Percentiles rank a stretch among this genome's conserved stretches.
These are phyloP conservation scores for Spodoptera picta DNA, from an alignment of 2,888 invertebrate species.

Conservation along the genomic window DNA sequence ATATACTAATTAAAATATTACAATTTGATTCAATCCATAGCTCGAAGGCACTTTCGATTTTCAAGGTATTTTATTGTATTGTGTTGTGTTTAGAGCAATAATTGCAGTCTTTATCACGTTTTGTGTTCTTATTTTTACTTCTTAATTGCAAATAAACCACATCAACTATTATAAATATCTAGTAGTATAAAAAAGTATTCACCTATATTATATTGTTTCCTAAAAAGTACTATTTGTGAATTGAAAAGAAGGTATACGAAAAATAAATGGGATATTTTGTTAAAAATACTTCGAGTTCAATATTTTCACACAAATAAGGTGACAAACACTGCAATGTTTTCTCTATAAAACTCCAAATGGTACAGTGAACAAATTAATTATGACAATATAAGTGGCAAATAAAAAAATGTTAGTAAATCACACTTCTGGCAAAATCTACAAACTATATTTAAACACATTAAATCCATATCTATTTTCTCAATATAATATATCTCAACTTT, in stretches of 20 bases:
- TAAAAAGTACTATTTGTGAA: too few species aligned
- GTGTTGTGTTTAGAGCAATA: slow-evolving; percentile 21
- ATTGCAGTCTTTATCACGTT: slow-evolving; percentile 34
- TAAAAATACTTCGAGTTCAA: too few species aligned
- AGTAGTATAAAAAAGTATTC: too few species aligned
- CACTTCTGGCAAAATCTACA: slow-evolving; percentile 79
- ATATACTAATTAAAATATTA: slow-evolving; percentile 14
- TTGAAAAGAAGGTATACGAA: too few species aligned
- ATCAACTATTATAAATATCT: too few species aligned
- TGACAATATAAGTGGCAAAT: slow-evolving; percentile 59
- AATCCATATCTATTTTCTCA: slow-evolving; percentile 71
- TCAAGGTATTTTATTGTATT: slow-evolving; percentile 12
- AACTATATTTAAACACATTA: slow-evolving; percentile 72
- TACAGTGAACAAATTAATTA: slow-evolving; percentile 56
- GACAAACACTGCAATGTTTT: slow-evolving; percentile 35
- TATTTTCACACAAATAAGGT: neutral
- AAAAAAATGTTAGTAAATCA: slow-evolving; percentile 82
- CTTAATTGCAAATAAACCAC: too few species aligned
- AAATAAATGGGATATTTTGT: too few species aligned
- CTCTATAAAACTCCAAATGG: neutral
- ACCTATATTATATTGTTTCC: too few species aligned
- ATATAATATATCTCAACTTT: slow-evolving; percentile 79
- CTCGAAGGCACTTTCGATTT: slow-evolving; percentile 24
- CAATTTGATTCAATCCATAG: slow-evolving; percentile 27
- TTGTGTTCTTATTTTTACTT: too few species aligned